Evolutionary conservation across 2,113 vertebrate genomes (phyloP).

Genomic region (Aleadryas rufinucha): DNA sequence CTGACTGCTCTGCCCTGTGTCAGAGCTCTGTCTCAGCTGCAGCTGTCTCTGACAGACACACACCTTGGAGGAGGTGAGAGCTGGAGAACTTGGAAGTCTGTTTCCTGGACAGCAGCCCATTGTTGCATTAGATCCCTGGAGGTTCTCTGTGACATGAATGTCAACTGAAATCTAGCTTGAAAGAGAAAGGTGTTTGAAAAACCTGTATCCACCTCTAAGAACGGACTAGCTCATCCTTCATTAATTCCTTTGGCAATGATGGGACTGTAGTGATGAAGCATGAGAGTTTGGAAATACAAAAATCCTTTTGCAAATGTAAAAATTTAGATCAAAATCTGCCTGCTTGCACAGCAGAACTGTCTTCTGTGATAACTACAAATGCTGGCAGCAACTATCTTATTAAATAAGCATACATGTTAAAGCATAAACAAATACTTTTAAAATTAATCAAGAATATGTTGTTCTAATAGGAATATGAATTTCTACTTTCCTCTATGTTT

Average conservation of each 20-base stretch:
- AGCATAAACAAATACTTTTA: background rate
- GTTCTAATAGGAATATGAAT: background rate
- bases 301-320: background rate
- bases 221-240: background rate
- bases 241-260: background rate
- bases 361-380: background rate
- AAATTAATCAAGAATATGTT: background rate
- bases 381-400: background rate
- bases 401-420: background rate
- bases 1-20: background rate
- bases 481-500: background rate
- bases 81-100: background rate
- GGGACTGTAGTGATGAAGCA: background rate
- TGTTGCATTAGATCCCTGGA: background rate
- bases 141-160: background rate
- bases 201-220: background rate
- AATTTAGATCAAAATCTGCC: background rate
- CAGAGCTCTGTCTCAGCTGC: background rate
- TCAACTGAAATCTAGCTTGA: background rate
- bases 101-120: background rate
- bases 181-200: background rate
- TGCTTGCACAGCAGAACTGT: background rate
- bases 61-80: background rate
- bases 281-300: background rate
- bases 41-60: background rate